phyloP scores from a whole-genome alignment of 2,797 vertebrate genomes.

The Pangasius macronema region DNA sequence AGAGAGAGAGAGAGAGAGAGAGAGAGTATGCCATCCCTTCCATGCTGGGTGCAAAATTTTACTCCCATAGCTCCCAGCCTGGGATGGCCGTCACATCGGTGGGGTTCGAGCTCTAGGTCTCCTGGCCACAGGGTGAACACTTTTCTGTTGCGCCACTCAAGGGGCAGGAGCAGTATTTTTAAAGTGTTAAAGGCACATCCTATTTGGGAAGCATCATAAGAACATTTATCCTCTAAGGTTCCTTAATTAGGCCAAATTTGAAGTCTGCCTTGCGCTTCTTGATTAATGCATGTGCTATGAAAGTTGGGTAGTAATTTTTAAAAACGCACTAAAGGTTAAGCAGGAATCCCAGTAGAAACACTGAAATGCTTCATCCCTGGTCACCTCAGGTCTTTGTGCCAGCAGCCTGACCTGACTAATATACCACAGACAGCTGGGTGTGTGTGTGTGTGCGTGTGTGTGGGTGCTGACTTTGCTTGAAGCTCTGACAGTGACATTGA shows the following conservation, averaged over 20 bases:
- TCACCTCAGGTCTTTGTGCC: too few relatives aligned
- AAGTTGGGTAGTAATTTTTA: neutral
- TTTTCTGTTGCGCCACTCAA: neutral
- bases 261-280: neutral
- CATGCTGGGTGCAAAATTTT: neutral
- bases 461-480: neutral
- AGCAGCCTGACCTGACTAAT: neutral
- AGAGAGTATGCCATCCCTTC: neutral
- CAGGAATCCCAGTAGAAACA: neutral
- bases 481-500: neutral
- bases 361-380: neutral
- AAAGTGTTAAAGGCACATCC: neutral
- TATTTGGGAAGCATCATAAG: neutral
- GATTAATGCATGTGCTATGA: neutral
- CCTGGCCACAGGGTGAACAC: neutral
- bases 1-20: neutral
- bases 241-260: neutral
- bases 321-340: neutral
- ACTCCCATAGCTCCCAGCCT: neutral
- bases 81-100: neutral
- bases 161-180: neutral
- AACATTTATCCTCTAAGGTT: neutral
- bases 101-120: neutral
- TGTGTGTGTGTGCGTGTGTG: slow-evolving; percentile 30
- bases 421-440: neutral